Base-by-base conservation (phyloP, 92 coral and sea anemone species). In the Chrysogorgia sp. region DNA sequence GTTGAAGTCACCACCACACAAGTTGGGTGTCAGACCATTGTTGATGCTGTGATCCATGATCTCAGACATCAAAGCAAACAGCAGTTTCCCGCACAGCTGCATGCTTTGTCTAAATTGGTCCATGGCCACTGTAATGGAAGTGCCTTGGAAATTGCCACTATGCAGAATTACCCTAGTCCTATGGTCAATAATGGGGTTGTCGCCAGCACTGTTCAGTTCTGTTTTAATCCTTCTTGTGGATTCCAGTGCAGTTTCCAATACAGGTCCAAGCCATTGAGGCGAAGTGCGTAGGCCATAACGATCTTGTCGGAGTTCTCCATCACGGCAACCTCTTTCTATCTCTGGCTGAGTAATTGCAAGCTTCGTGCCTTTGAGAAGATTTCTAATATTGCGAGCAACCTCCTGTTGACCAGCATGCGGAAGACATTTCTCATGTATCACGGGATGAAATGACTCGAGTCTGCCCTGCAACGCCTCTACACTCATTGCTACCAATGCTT, bases 251-350 rank as follows among this genome's bases (percentile, higher is more conserved):
- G 79, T 80, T 80, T 80, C 84, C 26, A 69, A 26, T 22, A 80
- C 84, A 0, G 84, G 84, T n/a, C 84, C 75, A 10, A 80, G 63
- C 84, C 84, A 80, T 55, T 80, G 84, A 8, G 84, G 84, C 1
- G 84, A 62, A 13, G 84, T 80, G 53, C 84, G 84, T 17, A 80
- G 79, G 31, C 77, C 77, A 35, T 80, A 80, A n/a, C 84, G 84
- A 40, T 80, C 84, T 45, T 80, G 84, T 21, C 74, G 72, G 29
- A 80, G 43, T 23, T 71, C 74, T 14, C 84, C 84, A 30, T 80
- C 70, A 25, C 29, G 61, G 50, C 31, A 61, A 5, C 64, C 58
- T 61, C 55, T 37, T 35, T 67, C 55, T 63, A 80, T 68, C 10
- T 80, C 84, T 14, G 63, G 76, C 14, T 61, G 72, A 26, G 74